Evolutionary conservation across 2,888 invertebrate genomes (phyloP).

Genomic region (Mythimna lalbum): DNA sequence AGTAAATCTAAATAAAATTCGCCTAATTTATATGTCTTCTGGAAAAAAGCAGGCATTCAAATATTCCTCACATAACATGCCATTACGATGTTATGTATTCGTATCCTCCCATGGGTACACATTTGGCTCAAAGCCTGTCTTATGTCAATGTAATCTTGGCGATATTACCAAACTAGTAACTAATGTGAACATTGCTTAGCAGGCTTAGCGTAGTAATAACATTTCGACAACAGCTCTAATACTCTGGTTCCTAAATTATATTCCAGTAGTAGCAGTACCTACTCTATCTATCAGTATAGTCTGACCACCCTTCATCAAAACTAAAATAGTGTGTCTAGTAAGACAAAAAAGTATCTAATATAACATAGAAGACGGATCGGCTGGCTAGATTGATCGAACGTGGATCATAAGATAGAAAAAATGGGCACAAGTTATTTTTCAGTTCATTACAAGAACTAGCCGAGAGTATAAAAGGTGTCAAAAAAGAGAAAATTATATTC

Average conservation of each 20-base stretch:
- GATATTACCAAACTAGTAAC: slow-evolving; percentile 3
- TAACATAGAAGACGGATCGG: slow-evolving; percentile 39
- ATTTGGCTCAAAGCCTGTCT: slow-evolving; percentile 27
- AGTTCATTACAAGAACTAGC: slow-evolving; percentile 20
- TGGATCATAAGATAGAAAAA: slow-evolving; percentile 15
- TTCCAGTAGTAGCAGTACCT: too few relatives aligned
- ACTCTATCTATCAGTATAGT: not conserved
- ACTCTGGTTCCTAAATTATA: too few relatives aligned
- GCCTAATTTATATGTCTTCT: too few relatives aligned
- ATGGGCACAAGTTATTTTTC: slow-evolving; percentile 12
- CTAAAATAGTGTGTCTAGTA: not conserved
- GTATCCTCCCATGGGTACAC: not conserved
- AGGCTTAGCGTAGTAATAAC: not conserved
- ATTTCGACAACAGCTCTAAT: slow-evolving; percentile 1
- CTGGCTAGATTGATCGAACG: slow-evolving; percentile 43
- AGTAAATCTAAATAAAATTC: too few relatives aligned
- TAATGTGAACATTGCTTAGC: not conserved
- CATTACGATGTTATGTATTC: not conserved
- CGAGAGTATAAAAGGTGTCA: slow-evolving; percentile 3
- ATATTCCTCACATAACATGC: not conserved
- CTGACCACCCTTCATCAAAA: slow-evolving; percentile 22
- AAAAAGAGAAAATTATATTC: slow-evolving; percentile 4
- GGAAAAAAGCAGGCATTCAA: not conserved
- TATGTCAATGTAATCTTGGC: not conserved
- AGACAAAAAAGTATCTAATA: slow-evolving; percentile 25